phyloP scores from a whole-genome alignment of 2,113 vertebrate species.

The Gymnogyps californianus region DNA sequence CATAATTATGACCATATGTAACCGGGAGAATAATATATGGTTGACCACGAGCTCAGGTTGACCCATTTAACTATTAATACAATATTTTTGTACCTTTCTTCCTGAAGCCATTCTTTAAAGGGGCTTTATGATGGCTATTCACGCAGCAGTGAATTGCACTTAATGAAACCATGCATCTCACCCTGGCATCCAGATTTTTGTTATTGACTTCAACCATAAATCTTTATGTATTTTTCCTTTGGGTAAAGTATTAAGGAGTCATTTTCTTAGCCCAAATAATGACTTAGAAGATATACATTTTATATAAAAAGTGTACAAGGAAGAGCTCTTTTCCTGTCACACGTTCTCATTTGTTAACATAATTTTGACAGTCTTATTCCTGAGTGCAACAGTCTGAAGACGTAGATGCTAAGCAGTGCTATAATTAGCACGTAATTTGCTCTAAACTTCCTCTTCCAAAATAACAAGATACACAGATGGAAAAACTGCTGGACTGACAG shows the following conservation, averaged over 20 bases:
- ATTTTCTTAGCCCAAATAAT: conserved; percentile 26
- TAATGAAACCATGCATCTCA: background rate
- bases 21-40: rapidly evolving
- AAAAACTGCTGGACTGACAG: background rate
- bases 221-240: background rate
- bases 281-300: background rate
- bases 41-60: background rate
- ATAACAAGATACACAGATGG: background rate
- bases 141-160: background rate
- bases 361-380: conserved; percentile 33
- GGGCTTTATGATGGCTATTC: background rate
- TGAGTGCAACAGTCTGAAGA: conserved; percentile 9
- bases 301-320: background rate
- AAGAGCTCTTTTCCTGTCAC: conserved; percentile 23
- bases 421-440: conserved; percentile 36
- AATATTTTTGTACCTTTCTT: rapidly evolving
- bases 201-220: background rate
- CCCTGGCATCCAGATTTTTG: background rate
- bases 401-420: background rate
- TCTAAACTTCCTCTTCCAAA: conserved; percentile 2
- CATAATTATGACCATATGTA: rapidly evolving
- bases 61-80: background rate
- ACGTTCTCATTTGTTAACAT: conserved; percentile 37
- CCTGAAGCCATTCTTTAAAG: background rate
- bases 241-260: background rate